Evolutionary conservation across 2,888 invertebrate genomes (phyloP).

Genomic region (Thymelicus lineola): DNA sequence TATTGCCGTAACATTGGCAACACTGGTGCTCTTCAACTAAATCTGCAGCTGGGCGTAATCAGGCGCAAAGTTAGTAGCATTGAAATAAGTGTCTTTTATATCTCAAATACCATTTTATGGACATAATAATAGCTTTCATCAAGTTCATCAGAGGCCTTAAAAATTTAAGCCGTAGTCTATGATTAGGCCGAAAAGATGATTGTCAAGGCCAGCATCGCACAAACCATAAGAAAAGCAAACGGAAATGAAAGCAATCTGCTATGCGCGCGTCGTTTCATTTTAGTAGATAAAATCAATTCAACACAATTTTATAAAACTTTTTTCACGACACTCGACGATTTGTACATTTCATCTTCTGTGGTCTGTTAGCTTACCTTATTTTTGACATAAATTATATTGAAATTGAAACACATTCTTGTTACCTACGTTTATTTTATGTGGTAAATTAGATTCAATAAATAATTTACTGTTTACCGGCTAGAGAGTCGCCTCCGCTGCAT

Average conservation of each 20-base stretch:
- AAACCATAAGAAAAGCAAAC: neutral
- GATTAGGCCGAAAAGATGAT: neutral
- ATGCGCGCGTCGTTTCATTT: slow-evolving; percentile 7
- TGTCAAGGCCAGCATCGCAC: neutral
- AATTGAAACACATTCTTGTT: neutral
- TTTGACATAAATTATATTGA: neutral
- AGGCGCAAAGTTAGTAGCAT: too few relatives aligned
- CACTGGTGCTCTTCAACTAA: too few relatives aligned
- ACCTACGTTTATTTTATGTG: neutral
- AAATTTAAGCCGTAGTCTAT: neutral
- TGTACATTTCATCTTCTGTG: neutral
- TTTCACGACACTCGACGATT: slow-evolving; percentile 7
- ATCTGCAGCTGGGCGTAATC: too few relatives aligned
- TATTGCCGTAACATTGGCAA: too few relatives aligned
- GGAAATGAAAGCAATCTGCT: neutral
- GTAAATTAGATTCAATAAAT: neutral
- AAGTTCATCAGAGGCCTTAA: too few relatives aligned
- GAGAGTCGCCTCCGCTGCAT: slow-evolving; percentile 51
- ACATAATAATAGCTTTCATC: too few relatives aligned
- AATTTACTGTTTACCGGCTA: slow-evolving; percentile 48
- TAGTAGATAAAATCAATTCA: neutral
- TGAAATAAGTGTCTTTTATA: too few relatives aligned
- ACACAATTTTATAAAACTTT: slow-evolving; percentile 6
- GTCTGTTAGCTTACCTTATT: neutral
- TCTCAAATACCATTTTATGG: too few relatives aligned